Evolutionary conservation across 2,113 vertebrate genomes (phyloP), one percentile per base, ranked within the genome.

Genomic region (Oreochromis tanganicae): DNA sequence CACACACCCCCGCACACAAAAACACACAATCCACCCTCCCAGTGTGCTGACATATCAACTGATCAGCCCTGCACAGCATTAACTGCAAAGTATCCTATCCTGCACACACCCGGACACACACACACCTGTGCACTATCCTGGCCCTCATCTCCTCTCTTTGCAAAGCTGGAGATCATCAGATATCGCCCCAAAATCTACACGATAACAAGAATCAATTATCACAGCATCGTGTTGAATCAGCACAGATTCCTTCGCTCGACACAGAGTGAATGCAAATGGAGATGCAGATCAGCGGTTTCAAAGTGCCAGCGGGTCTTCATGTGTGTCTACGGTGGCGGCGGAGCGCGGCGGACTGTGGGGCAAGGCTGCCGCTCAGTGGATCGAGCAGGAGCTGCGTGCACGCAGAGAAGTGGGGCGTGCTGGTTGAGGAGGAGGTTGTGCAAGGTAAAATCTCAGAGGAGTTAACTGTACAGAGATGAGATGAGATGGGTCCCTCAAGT

Each of bases 231-330:
- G 87, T 91, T 86, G 88, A 92, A 88, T 93, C 93, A 92, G 89
- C 88, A 85, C 80, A 86, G 88, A 80, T 82, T 85, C 80, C 50
- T 75, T 61, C 36, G 1, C 78, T 86, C 19, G 73, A 86, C 63
- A 56, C 82, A 78, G 63, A 71, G 59, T 19, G 93, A 92, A 95
- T 93, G 91, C 63, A 88, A 94, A 95, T 91, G 91, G 91, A 91
- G 87, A 93, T 91, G 87, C 92, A 92, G 89, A 92, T 92, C 88
- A 86, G 91, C 14, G 9, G 14, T 85, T 89, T 91, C 89, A 85
- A 89, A 93, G 90, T 85, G 83, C 90, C 86, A 83, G 83, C 1
- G 43, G 88, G 9, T 89, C 61, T 84, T 84, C 19, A 34, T 85
- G 68, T 83, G 71, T 57, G 41, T 17, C 46, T 71, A 61, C 50